Evolutionary conservation across 2,113 vertebrate species (phyloP).

Genomic region (Ginglymostoma cirratum): DNA sequence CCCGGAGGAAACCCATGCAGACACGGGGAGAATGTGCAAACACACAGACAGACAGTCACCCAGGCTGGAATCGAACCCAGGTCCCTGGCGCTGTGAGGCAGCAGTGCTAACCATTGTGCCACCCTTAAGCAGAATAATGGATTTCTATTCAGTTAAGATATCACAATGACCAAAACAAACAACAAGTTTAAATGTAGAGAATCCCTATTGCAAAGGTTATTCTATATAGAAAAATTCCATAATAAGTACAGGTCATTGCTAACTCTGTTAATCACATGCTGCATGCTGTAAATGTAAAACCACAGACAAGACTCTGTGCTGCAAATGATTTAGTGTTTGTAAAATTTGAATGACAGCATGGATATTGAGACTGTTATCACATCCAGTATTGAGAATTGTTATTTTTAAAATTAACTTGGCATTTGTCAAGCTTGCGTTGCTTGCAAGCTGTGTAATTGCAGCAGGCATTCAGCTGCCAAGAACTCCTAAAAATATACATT

Average conservation of each 20-base stretch:
- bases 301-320: background rate
- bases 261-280: background rate
- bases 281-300: background rate
- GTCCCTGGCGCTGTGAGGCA: no score
- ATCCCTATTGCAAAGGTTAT: background rate
- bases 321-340: background rate
- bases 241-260: background rate
- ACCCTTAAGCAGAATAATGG: background rate
- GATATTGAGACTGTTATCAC: background rate
- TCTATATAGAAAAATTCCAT: background rate
- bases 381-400: background rate
- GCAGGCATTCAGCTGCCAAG: background rate
- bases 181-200: background rate
- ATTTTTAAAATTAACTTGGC: constrained; percentile 19
- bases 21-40: no score
- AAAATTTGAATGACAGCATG: background rate
- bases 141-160: background rate
- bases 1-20: no score
- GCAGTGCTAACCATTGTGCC: no score
- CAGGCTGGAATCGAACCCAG: no score
- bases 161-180: background rate
- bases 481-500: background rate
- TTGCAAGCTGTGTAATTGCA: background rate
- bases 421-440: background rate
- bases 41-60: no score